These are phyloP conservation scores for Strix aluco DNA, from an alignment of 2,113 vertebrate genomes.

Conservation along the genomic window DNA sequence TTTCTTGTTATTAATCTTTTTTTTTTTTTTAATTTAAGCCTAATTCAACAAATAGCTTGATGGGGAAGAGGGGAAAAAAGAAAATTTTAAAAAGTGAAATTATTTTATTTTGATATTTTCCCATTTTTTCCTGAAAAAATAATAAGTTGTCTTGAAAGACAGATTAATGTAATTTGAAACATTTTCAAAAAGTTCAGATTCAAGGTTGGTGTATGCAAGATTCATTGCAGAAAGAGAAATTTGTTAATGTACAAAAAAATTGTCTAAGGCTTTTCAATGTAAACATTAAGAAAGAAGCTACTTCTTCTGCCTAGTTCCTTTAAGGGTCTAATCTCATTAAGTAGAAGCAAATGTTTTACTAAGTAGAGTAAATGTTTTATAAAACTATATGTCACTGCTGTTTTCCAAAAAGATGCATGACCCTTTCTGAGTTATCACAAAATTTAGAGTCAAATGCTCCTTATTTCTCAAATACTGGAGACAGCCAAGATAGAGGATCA, in stretches of 20 bases:
- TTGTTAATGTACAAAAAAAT: no score
- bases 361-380: neutral
- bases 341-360: neutral
- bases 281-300: neutral
- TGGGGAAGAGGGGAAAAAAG: neutral
- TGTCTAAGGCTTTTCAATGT: neutral
- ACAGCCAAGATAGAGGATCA: neutral
- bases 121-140: neutral
- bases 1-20: neutral
- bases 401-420: neutral
- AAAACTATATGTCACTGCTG: neutral
- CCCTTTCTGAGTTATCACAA: neutral
- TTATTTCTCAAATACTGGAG: neutral
- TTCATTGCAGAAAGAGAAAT: neutral
- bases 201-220: neutral
- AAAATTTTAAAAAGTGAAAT: neutral
- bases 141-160: neutral
- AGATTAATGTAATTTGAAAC: neutral
- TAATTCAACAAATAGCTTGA: neutral
- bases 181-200: neutral
- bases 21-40: neutral
- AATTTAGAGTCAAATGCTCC: neutral
- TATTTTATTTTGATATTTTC: neutral
- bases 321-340: neutral
- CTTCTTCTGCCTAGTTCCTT: neutral